phyloP scores from a whole-genome alignment of 2,888 invertebrate genomes.

The Dryomyza anilis region DNA sequence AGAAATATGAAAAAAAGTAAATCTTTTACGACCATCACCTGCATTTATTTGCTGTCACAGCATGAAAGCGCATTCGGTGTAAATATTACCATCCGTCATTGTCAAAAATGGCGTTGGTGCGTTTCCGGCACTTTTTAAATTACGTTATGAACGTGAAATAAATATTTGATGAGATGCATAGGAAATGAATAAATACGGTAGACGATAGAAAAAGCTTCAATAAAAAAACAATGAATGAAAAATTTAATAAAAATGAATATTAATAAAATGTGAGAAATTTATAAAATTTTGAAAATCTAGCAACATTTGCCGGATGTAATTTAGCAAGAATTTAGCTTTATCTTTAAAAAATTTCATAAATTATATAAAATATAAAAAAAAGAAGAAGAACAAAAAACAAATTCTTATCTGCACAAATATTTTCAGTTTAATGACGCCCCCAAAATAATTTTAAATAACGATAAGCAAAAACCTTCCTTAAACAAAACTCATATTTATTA shows the following conservation, averaged over 20 bases:
- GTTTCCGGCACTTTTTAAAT: constrained; percentile 32
- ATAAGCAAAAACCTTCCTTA: background rate
- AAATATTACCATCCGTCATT: constrained; percentile 54
- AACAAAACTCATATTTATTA: background rate
- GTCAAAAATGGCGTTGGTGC: constrained; percentile 45
- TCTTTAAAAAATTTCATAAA: background rate
- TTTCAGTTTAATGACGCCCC: constrained; percentile 5
- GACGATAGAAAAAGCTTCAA: background rate
- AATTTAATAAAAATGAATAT: no score
- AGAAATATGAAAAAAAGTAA: no score
- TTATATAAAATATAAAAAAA: no score
- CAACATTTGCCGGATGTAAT: no score
- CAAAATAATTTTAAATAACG: background rate
- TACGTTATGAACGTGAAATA: constrained; percentile 23
- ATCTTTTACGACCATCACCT: no score
- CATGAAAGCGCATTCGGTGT: no score
- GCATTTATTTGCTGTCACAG: no score
- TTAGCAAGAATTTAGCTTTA: background rate
- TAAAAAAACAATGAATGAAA: no score
- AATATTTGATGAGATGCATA: constrained; percentile 16
- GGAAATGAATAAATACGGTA: background rate
- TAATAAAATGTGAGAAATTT: no score
- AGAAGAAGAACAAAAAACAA: no score
- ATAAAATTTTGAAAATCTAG: no score
- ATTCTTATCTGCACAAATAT: background rate